A percentile compares a stretch with the other conserved stretches of the same genome.
Conservation (phyloP, 2,797 vertebrate species). For the Lagocephalus sceleratus region DNA sequence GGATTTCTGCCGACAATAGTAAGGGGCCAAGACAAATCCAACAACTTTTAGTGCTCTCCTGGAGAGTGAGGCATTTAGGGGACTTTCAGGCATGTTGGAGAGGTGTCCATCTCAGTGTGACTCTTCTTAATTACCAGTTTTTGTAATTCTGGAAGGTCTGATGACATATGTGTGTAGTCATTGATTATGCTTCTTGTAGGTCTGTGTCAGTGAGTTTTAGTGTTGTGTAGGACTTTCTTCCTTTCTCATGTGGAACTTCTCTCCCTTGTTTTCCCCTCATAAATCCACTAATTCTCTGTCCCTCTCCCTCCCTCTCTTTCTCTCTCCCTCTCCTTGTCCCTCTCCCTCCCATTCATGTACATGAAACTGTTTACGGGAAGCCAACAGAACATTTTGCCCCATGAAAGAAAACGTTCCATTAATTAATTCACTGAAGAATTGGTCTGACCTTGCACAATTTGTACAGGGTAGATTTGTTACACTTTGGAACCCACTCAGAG, state of each 20-base stretch:
- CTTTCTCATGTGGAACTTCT: conserved; percentile 29
- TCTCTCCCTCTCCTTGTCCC: conserved; percentile 11
- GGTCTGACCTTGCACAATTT: conserved; percentile 32
- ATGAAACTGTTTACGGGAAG: conserved; percentile 58
- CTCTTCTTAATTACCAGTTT: neutral
- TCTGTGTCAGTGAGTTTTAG: conserved; percentile 11
- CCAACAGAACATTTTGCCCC: conserved; percentile 33
- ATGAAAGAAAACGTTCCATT: conserved; percentile 38
- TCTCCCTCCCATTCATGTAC: conserved; percentile 25
- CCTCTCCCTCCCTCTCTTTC: conserved; percentile 15
- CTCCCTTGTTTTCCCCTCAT: conserved; percentile 26
- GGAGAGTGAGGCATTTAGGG: no score
- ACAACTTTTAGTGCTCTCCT: no score
- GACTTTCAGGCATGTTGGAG: no score
- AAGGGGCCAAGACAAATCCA: no score
- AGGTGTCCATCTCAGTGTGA: no score
- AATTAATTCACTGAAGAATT: conserved; percentile 29
- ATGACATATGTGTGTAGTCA: neutral
- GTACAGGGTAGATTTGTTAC: conserved; percentile 4
- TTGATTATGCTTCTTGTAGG: conserved; percentile 5
- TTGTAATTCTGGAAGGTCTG: neutral
- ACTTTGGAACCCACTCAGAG: conserved; percentile 10
- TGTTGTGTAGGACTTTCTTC: conserved; percentile 1
- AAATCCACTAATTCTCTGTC: conserved; percentile 53
- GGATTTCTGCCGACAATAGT: no score